Percentiles rank a stretch among this genome's conserved stretches.
Evolutionary conservation across 2,113 vertebrate species (phyloP).

Genomic region (Bombycilla garrulus): DNA sequence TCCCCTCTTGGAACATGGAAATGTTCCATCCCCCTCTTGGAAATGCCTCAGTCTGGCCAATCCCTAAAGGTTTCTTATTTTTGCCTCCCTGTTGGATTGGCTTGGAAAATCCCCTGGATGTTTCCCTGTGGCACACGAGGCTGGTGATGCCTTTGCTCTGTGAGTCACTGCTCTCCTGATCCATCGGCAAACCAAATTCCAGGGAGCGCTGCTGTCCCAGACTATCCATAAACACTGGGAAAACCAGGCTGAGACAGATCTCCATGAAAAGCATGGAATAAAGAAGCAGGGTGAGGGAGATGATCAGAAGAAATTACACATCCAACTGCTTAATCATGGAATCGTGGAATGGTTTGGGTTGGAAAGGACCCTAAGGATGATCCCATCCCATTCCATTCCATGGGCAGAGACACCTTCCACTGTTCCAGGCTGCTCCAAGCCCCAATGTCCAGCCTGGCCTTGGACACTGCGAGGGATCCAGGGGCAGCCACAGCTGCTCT

Average conservation of each 20-base stretch:
- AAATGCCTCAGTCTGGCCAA: background rate
- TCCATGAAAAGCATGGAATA: background rate
- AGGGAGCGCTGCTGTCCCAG: background rate
- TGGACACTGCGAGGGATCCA: background rate
- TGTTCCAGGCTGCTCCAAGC: background rate
- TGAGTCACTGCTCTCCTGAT: background rate
- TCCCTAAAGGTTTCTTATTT: background rate
- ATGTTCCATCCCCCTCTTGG: background rate
- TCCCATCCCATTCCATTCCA: background rate
- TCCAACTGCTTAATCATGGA: background rate
- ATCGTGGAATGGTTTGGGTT: background rate
- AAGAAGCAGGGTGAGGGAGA: background rate
- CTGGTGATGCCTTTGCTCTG: background rate
- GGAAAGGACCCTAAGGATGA: background rate
- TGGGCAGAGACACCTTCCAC: background rate
- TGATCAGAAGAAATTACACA: background rate
- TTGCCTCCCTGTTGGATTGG: background rate
- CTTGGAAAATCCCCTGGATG: background rate
- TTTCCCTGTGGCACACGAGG: background rate
- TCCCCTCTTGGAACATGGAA: background rate
- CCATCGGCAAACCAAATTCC: background rate
- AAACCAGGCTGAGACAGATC: background rate
- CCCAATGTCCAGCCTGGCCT: rapidly evolving
- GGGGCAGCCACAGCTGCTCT: background rate
- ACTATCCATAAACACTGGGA: background rate